Evolutionary conservation across 2,888 invertebrate species (phyloP).

Genomic region (Spodoptera picta): DNA sequence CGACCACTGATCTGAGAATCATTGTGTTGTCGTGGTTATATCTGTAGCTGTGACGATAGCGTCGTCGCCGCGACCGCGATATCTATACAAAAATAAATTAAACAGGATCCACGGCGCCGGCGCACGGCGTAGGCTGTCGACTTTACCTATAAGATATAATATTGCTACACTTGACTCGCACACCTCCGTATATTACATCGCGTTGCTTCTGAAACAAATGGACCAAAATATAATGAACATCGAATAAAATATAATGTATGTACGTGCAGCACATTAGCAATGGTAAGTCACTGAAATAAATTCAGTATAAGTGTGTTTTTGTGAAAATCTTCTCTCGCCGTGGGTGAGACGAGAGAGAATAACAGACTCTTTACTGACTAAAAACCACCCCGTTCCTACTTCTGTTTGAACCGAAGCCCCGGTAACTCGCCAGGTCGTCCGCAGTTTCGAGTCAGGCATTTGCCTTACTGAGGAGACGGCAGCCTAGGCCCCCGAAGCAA

Average conservation of each 20-base stretch:
- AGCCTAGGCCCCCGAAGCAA: no score
- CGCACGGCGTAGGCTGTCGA: conserved; percentile 39
- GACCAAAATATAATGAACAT: not conserved
- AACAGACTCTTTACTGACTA: no score
- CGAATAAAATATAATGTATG: no score
- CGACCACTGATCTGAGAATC: conserved; percentile 38
- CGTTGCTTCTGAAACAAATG: conserved; percentile 67
- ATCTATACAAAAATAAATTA: conserved; percentile 61
- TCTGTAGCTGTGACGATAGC: no score
- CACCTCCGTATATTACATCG: conserved; percentile 56
- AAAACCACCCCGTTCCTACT: no score
- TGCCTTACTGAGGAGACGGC: no score
- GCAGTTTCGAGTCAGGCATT: no score
- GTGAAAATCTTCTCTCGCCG: not conserved
- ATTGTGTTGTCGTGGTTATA: conserved; percentile 15
- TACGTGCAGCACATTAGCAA: no score
- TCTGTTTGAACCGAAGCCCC: no score
- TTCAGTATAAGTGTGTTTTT: no score
- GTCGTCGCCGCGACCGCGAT: conserved; percentile 4
- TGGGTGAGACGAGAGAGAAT: not conserved
- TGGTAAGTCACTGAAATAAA: no score
- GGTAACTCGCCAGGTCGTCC: no score
- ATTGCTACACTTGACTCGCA: conserved; percentile 33
- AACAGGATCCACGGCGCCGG: conserved; percentile 33
- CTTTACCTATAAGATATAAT: conserved; percentile 47